Evolutionary conservation across 2,113 vertebrate species (phyloP).

Genomic region (Nannospalax galili): DNA sequence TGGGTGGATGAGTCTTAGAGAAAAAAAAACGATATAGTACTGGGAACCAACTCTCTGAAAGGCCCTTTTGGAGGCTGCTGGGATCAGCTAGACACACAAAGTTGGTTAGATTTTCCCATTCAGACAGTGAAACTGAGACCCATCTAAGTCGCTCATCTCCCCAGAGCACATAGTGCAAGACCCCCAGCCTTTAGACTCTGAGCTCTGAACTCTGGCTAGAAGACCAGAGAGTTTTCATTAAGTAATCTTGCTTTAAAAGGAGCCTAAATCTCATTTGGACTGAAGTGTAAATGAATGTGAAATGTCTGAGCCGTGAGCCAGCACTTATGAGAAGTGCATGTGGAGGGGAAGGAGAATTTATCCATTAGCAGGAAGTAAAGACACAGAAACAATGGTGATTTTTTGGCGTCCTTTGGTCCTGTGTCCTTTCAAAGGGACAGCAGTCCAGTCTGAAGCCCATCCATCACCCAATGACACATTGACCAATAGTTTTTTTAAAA

Average conservation of each 20-base stretch:
- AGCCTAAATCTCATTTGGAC: slow-evolving; percentile 40
- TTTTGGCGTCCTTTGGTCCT: not conserved
- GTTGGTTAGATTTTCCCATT: not conserved
- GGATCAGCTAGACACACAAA: not conserved
- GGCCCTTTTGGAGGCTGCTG: not conserved
- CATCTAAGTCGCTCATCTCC: not conserved
- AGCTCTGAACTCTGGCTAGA: not conserved
- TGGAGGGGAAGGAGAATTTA: not conserved
- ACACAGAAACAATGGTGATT: not conserved
- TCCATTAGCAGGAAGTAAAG: not conserved
- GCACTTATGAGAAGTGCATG: slow-evolving; percentile 2
- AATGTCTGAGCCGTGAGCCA: slow-evolving; percentile 1
- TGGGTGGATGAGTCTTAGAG: too few species aligned
- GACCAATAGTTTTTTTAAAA: not conserved
- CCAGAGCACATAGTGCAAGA: not conserved
- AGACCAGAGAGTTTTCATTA: slow-evolving; percentile 24
- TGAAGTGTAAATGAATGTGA: slow-evolving; percentile 56
- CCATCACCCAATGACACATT: not conserved
- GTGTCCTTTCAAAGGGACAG: not conserved
- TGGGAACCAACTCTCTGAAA: not conserved
- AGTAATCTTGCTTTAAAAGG: slow-evolving; percentile 23
- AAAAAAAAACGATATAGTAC: not conserved
- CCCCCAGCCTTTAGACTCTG: not conserved
- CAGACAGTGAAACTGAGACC: not conserved
- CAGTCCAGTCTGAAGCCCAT: not conserved